Percentiles rank a stretch among this genome's conserved stretches.
Evolutionary conservation across 35 echinoderm and acorn worm species (phyloP).

Genomic region (Eucidaris tribuloides): DNA sequence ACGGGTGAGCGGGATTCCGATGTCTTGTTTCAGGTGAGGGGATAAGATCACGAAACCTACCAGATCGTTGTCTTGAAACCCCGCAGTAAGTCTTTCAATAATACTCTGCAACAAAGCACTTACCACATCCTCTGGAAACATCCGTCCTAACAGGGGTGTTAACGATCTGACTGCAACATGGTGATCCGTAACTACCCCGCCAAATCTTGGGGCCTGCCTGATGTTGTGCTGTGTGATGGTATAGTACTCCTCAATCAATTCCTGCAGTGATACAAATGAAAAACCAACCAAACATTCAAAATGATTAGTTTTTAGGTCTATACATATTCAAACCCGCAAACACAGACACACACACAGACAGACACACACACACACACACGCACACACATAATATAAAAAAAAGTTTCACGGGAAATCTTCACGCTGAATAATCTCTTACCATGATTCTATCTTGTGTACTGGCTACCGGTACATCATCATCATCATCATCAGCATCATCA

Average conservation of each 20-base stretch:
- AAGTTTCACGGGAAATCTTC: too few species aligned
- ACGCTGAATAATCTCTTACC: neutral
- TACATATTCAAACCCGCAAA: too few species aligned
- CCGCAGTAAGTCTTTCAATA: neutral
- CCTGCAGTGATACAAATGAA: neutral
- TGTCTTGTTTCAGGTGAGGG: neutral
- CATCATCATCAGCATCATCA: too few species aligned
- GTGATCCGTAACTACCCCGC: neutral
- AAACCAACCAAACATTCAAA: neutral
- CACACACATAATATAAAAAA: too few species aligned
- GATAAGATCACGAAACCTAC: neutral
- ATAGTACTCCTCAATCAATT: neutral
- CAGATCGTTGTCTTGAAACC: neutral
- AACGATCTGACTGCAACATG: neutral
- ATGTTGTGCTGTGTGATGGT: too few species aligned
- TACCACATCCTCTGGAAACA: neutral
- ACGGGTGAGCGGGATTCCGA: neutral
- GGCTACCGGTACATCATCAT: too few species aligned
- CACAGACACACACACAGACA: too few species aligned
- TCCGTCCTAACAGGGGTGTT: neutral
- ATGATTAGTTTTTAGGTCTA: neutral
- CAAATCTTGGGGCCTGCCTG: neutral
- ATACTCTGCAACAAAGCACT: neutral
- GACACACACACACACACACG: too few species aligned
- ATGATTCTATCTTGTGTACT: too few species aligned